Evolutionary conservation across 1,140 invertebrate genomes (phyloP).

Genomic region (Drosophila willistoni): DNA sequence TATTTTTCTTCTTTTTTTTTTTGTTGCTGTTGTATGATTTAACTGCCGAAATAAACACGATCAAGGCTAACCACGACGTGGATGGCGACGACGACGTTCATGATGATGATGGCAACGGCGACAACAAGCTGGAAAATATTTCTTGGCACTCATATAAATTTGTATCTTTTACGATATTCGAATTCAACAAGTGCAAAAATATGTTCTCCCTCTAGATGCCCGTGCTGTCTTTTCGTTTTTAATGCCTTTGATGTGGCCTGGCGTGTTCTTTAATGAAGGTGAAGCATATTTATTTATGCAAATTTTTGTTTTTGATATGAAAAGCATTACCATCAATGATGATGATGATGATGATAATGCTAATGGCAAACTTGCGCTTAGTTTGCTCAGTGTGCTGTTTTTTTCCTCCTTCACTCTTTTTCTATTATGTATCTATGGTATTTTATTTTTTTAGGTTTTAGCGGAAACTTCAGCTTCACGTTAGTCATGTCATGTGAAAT

Average conservation of each 20-base stretch:
- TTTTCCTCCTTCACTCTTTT: not conserved
- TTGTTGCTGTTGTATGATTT: slow-evolving; percentile 60
- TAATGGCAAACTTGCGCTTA: slow-evolving; percentile 27
- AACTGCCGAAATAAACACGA: slow-evolving; percentile 74
- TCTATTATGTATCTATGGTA: too few relatives aligned
- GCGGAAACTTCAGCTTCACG: slow-evolving; percentile 38
- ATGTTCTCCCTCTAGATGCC: slow-evolving; percentile 18
- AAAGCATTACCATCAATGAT: slow-evolving; percentile 45
- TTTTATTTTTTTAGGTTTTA: slow-evolving; percentile 9
- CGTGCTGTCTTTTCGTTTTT: not conserved
- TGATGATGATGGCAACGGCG: slow-evolving; percentile 10
- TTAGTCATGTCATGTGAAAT: slow-evolving; percentile 74
- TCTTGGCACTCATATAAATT: slow-evolving; percentile 44
- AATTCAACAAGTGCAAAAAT: slow-evolving; percentile 57
- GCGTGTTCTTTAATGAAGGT: slow-evolving; percentile 29
- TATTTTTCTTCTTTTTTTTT: slow-evolving; percentile 48
- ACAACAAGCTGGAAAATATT: slow-evolving; percentile 66
- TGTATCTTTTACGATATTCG: slow-evolving; percentile 31
- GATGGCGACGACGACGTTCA: not conserved
- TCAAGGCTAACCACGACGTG: slow-evolving; percentile 60
- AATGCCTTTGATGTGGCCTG: not conserved
- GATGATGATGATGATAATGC: slow-evolving; percentile 43
- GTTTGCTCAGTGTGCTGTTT: not conserved
- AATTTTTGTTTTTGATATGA: slow-evolving; percentile 52
- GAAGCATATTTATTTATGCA: slow-evolving; percentile 70